Percentiles rank a stretch among this genome's conserved stretches.
Conservation (phyloP, 2,797 vertebrate genomes). For the Carcharodon carcharias region DNA sequence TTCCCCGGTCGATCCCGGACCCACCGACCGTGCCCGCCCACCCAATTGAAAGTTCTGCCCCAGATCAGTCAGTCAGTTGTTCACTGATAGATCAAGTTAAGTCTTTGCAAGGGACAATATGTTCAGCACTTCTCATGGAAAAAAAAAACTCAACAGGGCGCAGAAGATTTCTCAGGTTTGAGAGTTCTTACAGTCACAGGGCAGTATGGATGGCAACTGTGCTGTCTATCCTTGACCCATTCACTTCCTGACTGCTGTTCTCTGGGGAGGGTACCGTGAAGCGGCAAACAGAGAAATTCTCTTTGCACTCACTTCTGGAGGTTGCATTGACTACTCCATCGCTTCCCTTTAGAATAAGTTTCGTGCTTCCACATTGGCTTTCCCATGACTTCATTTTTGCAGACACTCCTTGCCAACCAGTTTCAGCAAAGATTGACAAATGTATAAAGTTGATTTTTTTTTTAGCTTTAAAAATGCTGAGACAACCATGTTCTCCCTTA, state of each 20-base stretch:
- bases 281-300: background rate
- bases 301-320: background rate
- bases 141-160: background rate
- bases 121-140: background rate
- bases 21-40: no score
- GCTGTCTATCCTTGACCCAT: background rate
- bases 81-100: background rate
- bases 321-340: background rate
- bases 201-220: background rate
- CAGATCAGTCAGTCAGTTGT: background rate
- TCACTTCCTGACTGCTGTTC: no score
- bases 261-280: background rate
- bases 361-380: background rate
- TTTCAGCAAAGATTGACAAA: background rate
- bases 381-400: background rate
- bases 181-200: background rate
- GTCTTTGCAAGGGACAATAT: background rate
- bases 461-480: background rate
- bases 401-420: no score
- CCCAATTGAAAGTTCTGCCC: no score
- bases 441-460: background rate
- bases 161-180: background rate
- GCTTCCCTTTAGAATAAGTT: background rate
- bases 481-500: background rate
- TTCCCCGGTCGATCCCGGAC: no score